Conservation (phyloP, 2,797 vertebrate species). For the Erithacus rubecula region DNA sequence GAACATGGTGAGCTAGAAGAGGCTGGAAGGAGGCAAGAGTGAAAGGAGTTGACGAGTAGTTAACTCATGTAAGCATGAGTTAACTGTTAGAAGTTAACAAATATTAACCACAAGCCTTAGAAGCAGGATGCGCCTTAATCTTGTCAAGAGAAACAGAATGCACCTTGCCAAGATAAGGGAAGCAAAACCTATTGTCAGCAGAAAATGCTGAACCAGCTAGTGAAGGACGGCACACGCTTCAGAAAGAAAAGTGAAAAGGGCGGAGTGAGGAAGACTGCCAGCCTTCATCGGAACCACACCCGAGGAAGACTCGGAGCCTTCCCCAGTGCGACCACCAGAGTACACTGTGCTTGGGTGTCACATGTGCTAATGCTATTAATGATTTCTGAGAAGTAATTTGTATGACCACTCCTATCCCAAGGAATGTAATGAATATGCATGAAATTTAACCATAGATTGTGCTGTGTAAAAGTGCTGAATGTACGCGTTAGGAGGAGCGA, state of each 20-base stretch:
- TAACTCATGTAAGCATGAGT: neutral
- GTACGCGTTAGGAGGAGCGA: neutral
- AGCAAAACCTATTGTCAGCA: neutral
- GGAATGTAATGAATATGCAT: neutral
- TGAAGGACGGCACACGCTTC: neutral
- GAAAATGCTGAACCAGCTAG: neutral
- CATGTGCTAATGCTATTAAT: no score
- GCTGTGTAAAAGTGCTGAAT: neutral
- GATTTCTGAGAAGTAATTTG: neutral
- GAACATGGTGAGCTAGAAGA: neutral
- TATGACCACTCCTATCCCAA: neutral
- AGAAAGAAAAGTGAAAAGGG: neutral
- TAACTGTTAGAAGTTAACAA: neutral
- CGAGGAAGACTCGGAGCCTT: neutral
- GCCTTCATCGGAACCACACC: neutral
- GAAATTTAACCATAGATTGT: neutral
- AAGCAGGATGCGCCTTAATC: neutral
- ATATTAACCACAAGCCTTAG: neutral
- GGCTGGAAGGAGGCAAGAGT: neutral
- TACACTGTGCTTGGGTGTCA: neutral
- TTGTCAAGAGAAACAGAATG: neutral
- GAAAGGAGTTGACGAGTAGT: neutral
- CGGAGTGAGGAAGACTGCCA: neutral
- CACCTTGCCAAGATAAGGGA: neutral
- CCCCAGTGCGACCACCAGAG: neutral